Base-by-base conservation (phyloP, 2,113 vertebrate species). In the Entomyzon cyanotis region DNA sequence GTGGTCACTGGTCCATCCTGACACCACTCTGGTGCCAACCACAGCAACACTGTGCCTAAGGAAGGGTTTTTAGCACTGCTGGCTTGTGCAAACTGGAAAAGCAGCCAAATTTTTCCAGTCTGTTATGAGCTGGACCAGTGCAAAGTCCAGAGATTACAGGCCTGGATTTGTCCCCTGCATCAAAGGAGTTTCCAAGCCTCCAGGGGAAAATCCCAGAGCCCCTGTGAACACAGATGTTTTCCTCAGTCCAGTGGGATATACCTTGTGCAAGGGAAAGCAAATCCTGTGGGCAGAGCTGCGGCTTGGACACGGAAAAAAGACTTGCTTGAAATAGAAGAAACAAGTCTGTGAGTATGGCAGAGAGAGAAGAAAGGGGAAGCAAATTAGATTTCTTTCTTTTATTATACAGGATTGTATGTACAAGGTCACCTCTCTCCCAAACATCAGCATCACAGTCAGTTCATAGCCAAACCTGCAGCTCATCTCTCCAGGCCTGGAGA, bases 391-490 rank as follows among this genome's bases (percentile, higher is more conserved):
- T 93, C 76, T 85, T 94, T 83, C 75, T 96, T 97, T 97, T 97
- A 97, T 97, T 97, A 89, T 97, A 97, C 96, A 97, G 96, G 95
- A 75, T 93, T 33, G 14, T 97, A 97, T 97, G 81, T 97, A 97
- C 97, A 97, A 95, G 94, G 90, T 94, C 92, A 95, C 81, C 94
- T 93, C 94, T 81, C 90, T 95, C 89, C 92, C 86, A 77, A 39
- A 71, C 84, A 91, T 67, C 95, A 95, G 95, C 93, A 80, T 91
- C 87, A 56, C 87, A 49, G 93, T 85, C 93, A 90, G 95, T 87
- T 91, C 96, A 84, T 28, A 93, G 90, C 94, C 93, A 95, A 93
- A 93, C 41, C 85, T 56, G 90, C 96, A 95, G 90, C 93, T 92
- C 90, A 77, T 33, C 95, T 91, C 91, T 82, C 89, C 60, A 91